phyloP scores from a whole-genome alignment of 1,140 invertebrate species.

The Pomacea maculata region DNA sequence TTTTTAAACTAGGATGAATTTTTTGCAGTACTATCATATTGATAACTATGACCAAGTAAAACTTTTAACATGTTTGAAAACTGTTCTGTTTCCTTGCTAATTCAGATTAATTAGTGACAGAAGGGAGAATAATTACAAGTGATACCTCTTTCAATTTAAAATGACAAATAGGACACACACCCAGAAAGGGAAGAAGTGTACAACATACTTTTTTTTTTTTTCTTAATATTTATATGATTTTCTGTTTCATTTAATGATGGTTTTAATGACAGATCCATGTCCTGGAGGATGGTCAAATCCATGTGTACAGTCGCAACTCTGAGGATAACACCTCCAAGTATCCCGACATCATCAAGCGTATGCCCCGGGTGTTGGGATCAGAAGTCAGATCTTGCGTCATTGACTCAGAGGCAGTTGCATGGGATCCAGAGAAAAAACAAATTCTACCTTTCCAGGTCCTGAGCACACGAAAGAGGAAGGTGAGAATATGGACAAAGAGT shows the following conservation, averaged over 20 bases:
- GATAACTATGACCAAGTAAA: too few species aligned
- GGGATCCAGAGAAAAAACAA: slow-evolving; percentile 87
- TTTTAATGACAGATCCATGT: slow-evolving; percentile 65
- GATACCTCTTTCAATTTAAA: too few species aligned
- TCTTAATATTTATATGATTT: background rate
- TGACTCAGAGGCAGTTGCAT: slow-evolving; percentile 97
- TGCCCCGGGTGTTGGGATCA: slow-evolving; percentile 62
- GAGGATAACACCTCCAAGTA: slow-evolving; percentile 98
- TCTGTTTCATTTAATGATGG: background rate
- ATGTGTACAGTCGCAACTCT: slow-evolving; percentile 95
- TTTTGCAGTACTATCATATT: too few species aligned
- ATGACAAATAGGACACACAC: too few species aligned
- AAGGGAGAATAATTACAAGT: too few species aligned
- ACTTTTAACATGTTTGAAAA: too few species aligned
- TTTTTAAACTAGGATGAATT: too few species aligned
- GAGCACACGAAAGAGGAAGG: slow-evolving; percentile 95
- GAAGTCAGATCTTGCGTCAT: slow-evolving; percentile 86
- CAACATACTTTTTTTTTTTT: background rate
- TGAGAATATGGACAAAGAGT: slow-evolving; percentile 51
- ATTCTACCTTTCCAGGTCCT: slow-evolving; percentile 98
- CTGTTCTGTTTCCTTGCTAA: too few species aligned
- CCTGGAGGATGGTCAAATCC: slow-evolving; percentile 70
- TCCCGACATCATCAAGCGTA: slow-evolving; percentile 89
- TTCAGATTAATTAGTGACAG: too few species aligned
- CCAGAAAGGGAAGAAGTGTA: too few species aligned